Evolutionary conservation across 2,888 invertebrate species (phyloP), one percentile per base, ranked within the genome.

Genomic region (Operophtera brumata): DNA sequence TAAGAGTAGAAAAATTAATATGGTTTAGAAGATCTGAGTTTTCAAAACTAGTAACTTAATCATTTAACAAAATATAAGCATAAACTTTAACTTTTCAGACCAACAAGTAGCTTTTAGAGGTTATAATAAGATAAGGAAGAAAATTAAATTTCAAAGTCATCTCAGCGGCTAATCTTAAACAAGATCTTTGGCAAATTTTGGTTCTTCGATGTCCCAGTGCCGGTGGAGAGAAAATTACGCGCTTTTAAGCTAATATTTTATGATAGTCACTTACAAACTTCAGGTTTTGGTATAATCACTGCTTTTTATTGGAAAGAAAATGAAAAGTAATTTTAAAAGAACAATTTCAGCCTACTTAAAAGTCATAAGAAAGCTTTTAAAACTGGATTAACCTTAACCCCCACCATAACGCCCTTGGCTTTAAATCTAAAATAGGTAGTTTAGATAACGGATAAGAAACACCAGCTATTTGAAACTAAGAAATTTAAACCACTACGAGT

Each of bases 51-150:
- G n/a, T n/a, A n/a, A n/a, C n/a, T n/a, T n/a, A n/a, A n/a, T n/a
- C n/a, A n/a, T n/a, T n/a, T n/a, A n/a, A n/a, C n/a, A n/a, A n/a
- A n/a, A n/a, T n/a, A n/a, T n/a, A n/a, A n/a, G n/a, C n/a, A n/a
- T n/a, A n/a, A n/a, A n/a, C n/a, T 30, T 30, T 30, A 9, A 30
- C 8, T 30, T 3, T 20, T 20, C 4, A 20, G 20, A 20, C 20
- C n/a, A n/a, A n/a, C n/a, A n/a, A n/a, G n/a, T 63, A 64, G 59
- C 58, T 59, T 46, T 53, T 20, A 55, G 47, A 53, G 44, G 52
- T 57, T 58, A 26, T 48, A 45, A 45, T 55, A 54, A 57, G 52
- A 46, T n/a, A n/a, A 52, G 39, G 40, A 49, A 52, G 49, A 48
- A 54, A 54, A 64, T 60, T 45, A 49, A 52, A n/a, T n/a, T n/a